Base-by-base conservation (phyloP, 2,888 invertebrate species). In the Pyralis farinalis region DNA sequence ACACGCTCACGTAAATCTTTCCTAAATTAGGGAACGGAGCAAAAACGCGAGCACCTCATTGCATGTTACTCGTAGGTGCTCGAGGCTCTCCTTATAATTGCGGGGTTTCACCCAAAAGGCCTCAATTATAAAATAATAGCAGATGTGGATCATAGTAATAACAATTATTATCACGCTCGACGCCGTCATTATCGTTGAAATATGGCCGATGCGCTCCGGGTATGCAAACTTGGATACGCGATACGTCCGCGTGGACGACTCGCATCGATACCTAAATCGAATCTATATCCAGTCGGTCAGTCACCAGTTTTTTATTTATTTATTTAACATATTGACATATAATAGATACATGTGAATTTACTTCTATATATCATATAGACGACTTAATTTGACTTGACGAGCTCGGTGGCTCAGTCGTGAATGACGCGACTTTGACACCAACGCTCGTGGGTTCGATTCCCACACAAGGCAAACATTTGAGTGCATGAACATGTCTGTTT, bases 91-190 rank as follows among this genome's bases (percentile, higher is more conserved):
- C 71, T 85, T 77, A 88, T 88, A 88, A 88, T 88, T 88, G 87
- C 71, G 70, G 85, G 87, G 84, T 88, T 87, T 85, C 82, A 80
- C 83, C 82, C 84, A 83, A 88, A 87, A 87, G 71, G 82, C 85
- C 73, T 84, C 85, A 88, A 88, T 88, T 88, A 88, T 88, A 86
- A 88, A 87, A 87, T 88, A 88, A 88, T 88, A 87, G 82, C 83
- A 87, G 86, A 86, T 86, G 85, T 78, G 85, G 82, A 84, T 87
- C 85, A 82, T 86, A 86, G 85, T 88, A 88, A 88, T 88, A 86
- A 87, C 86, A 88, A 88, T 88, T 86, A 88, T 88, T 88, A 88
- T 87, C 87, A 83, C 88, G 86, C 86, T 82, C 77, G 74, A 69
- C 55, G 74, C 74, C 78, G 77, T 86, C 78, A 88, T 88, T 88